phyloP scores from a whole-genome alignment of 2,888 invertebrate genomes.

The Scaptodrosophila latifasciaeformis region DNA sequence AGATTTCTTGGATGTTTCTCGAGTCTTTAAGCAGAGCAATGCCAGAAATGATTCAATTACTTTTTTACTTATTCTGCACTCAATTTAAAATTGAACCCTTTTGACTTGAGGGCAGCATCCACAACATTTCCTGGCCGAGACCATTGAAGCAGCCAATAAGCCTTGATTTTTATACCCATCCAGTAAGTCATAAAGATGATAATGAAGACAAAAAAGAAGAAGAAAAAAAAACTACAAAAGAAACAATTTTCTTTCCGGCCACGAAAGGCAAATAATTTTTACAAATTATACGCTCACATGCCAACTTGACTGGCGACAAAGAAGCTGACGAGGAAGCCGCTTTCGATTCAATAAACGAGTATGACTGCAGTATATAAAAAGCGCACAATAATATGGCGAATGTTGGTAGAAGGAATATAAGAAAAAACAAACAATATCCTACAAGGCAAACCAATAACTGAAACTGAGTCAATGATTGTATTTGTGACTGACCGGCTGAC shows the following conservation, averaged over 20 bases:
- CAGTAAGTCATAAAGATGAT: no score
- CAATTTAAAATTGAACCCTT: constrained; percentile 60
- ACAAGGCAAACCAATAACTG: constrained; percentile 41
- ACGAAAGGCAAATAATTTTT: constrained; percentile 62
- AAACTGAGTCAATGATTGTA: constrained; percentile 7
- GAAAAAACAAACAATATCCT: constrained; percentile 44
- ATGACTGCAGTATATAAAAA: no score
- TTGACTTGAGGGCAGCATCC: constrained; percentile 49
- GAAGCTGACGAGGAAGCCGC: not conserved
- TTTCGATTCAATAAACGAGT: not conserved
- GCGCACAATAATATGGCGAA: not conserved
- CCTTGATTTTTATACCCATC: not conserved
- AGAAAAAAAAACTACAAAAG: not conserved
- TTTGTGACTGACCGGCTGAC: constrained; percentile 33
- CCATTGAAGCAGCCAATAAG: constrained; percentile 4
- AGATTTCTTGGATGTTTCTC: no score
- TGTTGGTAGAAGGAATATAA: not conserved
- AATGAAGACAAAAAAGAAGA: no score
- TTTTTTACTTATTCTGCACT: no score
- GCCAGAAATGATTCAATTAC: no score
- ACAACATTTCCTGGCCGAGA: constrained; percentile 50
- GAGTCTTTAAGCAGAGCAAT: no score
- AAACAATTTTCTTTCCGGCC: constrained; percentile 13
- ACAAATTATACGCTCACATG: constrained; percentile 64
- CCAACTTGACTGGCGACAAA: not conserved